Base-by-base conservation (phyloP, 2,888 invertebrate genomes). In the Mesorhabditis sp. region DNA sequence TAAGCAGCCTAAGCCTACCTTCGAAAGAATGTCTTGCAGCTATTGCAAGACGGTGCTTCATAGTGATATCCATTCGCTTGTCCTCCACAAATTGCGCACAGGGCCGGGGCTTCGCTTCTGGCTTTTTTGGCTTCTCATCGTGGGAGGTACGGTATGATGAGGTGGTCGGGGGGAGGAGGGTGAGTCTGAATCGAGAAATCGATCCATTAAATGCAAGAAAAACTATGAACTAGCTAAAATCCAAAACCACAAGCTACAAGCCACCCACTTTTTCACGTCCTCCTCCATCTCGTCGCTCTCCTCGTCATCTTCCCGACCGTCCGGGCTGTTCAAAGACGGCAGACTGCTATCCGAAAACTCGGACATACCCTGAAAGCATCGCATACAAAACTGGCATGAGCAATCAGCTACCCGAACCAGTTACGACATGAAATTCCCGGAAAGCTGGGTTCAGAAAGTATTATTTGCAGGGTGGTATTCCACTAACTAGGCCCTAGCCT, bases 1-100 rank as follows among this genome's bases (percentile, higher is more conserved):
- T 10, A 0, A 13, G 7, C n/a, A 50, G 2, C 58, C n/a, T 2
- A 13, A 13, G n/a, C 58, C 7, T 13, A 50, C 58, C 58, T 50
- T 50, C 58, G 7, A n/a, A 50, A 50, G 58, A 50, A 50, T n/a
- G 58, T 50, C 58, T 50, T 50, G 58, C 58, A 50, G 58, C 58
- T 50, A 50, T 50, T 50, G 2, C 58, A 50, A 50, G 58, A 50
- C n/a, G 58, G 58, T 13, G 58, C 58, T 50, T 50, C 58, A 50
- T 50, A 50, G n/a, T 50, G 58, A 50, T 50, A 50, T 50, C 58
- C 58, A 50, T 50, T 50, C n/a, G 58, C 58, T n/a, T 10, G 58
- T 50, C 58, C 58, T 13, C 58, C 58, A 50, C 58, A 50, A 50
- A 50, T 50, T 1, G 58, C 58, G 2, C 58, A 50, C 1, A 13